Conservation (phyloP, 2,888 invertebrate species). For the Onthophagus sagittarius region DNA sequence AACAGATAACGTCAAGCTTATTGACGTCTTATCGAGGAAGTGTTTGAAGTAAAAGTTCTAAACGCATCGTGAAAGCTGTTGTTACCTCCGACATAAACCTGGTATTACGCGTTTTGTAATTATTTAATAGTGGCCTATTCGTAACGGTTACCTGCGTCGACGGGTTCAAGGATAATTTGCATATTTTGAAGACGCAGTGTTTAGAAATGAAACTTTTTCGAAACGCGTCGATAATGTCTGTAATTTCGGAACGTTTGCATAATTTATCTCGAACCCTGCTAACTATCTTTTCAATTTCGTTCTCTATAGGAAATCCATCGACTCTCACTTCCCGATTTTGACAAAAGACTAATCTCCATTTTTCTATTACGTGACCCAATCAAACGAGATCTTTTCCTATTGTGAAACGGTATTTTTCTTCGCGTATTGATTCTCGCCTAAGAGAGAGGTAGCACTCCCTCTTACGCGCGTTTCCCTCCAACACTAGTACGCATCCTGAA, state of each 20-base stretch:
- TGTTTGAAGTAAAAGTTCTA: background rate
- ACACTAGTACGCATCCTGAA: slow-evolving; percentile 4
- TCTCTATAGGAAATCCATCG: background rate
- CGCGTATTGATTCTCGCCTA: background rate
- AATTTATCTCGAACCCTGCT: background rate
- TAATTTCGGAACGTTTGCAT: background rate
- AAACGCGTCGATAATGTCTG: background rate
- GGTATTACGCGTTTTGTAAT: background rate
- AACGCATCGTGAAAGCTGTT: background rate
- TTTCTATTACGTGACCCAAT: background rate
- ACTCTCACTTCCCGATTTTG: background rate
- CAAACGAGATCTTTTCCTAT: background rate
- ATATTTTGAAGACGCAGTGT: background rate
- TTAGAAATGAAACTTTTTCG: background rate
- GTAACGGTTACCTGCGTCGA: background rate
- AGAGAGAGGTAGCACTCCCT: background rate
- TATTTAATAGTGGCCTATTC: background rate
- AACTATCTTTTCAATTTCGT: background rate
- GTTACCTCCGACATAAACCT: background rate
- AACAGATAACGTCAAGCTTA: background rate
- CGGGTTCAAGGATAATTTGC: background rate
- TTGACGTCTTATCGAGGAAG: background rate
- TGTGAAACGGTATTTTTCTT: background rate
- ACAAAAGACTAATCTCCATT: background rate
- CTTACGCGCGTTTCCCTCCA: background rate